Conservation (phyloP, 64 coral and sea anemone species). For the Stichodactyla mertensii region DNA sequence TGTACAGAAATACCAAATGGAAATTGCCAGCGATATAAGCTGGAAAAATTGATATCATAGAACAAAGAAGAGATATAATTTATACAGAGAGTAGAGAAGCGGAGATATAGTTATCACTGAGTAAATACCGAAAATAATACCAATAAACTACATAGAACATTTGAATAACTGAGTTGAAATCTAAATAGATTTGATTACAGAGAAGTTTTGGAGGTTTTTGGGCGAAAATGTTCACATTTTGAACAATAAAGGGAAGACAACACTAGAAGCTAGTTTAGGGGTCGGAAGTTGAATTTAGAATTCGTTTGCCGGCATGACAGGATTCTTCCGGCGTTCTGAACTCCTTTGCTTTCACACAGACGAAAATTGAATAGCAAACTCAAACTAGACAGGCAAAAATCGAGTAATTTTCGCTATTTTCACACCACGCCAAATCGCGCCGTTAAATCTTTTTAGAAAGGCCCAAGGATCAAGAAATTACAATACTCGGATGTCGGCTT, state of each 20-base stretch:
- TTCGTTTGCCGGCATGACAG: not conserved
- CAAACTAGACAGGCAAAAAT: not conserved
- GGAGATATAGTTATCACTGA: not conserved
- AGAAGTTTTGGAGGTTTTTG: not conserved
- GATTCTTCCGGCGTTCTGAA: not conserved
- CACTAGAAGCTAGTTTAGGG: not conserved
- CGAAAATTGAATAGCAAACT: not conserved
- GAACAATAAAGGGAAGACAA: not conserved
- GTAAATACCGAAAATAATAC: not conserved
- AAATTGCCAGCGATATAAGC: not conserved
- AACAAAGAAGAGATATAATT: conserved; percentile 14
- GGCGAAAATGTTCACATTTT: not conserved
- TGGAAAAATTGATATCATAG: conserved; percentile 2
- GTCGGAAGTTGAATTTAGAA: conserved; percentile 13
- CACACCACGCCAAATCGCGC: not conserved
- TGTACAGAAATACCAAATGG: not conserved
- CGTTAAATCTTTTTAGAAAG: not conserved
- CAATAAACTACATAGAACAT: conserved; percentile 17
- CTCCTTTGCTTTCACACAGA: not conserved
- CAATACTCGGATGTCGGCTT: not conserved
- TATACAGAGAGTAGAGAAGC: not conserved
- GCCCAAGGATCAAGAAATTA: not conserved
- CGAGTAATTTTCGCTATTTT: not conserved
- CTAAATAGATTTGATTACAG: not conserved
- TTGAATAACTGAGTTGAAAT: not conserved